Evolutionary conservation across 2,888 invertebrate species (phyloP), one percentile per base, ranked within the genome.

Genomic region (Hydriomena furcata): DNA sequence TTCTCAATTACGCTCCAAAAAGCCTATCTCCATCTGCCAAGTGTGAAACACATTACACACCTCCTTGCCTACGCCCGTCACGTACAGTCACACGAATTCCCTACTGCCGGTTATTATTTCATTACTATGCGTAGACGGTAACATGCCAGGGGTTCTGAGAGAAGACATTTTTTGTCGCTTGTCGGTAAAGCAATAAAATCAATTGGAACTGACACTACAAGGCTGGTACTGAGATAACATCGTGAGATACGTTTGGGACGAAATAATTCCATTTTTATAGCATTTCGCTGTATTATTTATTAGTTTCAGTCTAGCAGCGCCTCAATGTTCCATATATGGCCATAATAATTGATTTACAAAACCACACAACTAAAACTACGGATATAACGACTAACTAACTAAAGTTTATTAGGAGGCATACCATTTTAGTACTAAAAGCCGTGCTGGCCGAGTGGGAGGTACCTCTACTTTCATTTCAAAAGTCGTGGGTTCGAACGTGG

Each of bases 11-110:
- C 65, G 63, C 55, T 52, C 58, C 55, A 60, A 60, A 68, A 58
- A 52, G 56, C 63, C 52, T 58, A 68, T 68, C 56, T 45, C 13
- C 48, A 47, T 62, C 65, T 62, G 61, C 61, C 38, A 57, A 55
- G 69, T 68, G 71, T 68, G 63, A 70, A 68, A 51, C 56, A 56
- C 53, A 57, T 61, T 60, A 52, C 35, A 34, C 43, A 48, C 41
- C 37, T 31, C 17, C 35, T 42, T 47, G 43, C 17, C n/a, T 37
- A 62, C 48, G 37, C 62, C 30, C 13, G 56, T 62, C 62, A 64
- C 63, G 62, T 64, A 45, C 58, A 52, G 35, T 30, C 31, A 49
- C 49, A 60, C 59, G 55, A 62, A 64, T 62, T 62, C 62, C 55
- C 60, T 51, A 30, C 51, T 45, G 55, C 37, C 49, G 55, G 53